Conservation (phyloP, 2,113 vertebrate species). For the Struthidea cinerea region DNA sequence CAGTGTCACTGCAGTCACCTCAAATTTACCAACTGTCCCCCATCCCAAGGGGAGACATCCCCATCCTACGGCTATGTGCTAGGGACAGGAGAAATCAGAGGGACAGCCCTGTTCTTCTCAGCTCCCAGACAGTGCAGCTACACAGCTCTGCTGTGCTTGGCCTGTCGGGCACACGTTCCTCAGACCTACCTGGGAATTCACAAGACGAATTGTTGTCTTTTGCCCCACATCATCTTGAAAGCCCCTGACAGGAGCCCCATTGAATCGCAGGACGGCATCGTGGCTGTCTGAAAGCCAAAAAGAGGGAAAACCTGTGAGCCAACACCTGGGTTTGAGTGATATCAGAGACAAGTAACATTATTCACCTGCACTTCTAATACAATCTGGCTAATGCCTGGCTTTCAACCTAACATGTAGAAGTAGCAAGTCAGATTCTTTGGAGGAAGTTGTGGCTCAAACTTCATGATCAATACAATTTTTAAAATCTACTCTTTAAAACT, state of each 20-base stretch:
- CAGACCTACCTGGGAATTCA: conserved; percentile 80
- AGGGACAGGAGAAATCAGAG: neutral
- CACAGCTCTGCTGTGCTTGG: neutral
- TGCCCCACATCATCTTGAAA: conserved; percentile 76
- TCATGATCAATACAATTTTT: neutral
- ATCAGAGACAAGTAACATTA: neutral
- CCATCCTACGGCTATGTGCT: neutral
- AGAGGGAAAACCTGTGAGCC: neutral
- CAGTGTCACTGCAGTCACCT: neutral
- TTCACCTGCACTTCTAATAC: neutral
- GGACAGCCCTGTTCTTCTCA: neutral
- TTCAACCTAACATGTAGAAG: neutral
- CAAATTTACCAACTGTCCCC: neutral
- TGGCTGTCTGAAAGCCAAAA: conserved; percentile 72
- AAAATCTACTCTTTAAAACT: neutral
- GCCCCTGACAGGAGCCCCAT: conserved; percentile 70
- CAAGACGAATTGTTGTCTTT: conserved; percentile 77
- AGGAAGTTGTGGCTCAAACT: neutral
- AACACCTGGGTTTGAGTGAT: accelerated
- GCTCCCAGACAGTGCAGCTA: neutral
- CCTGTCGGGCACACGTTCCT: accelerated
- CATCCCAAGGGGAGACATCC: accelerated
- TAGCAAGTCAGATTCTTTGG: neutral
- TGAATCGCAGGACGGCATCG: conserved; percentile 77
- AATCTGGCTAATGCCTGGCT: neutral